Evolutionary conservation across 2,113 vertebrate species (phyloP).

Genomic region (Tachysurus fulvidraco): DNA sequence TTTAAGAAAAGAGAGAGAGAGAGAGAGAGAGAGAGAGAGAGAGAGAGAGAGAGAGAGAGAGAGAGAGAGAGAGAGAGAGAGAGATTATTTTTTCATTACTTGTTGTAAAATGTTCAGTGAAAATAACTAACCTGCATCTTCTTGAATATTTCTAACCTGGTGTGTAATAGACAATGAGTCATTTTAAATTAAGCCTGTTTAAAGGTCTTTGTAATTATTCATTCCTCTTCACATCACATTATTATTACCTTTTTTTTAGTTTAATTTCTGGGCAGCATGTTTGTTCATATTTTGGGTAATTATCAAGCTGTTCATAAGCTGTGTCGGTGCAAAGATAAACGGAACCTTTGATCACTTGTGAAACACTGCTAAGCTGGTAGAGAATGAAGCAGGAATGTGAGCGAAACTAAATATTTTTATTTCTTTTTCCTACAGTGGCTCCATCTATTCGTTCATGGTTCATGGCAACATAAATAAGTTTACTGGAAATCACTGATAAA

Average conservation of each 20-base stretch:
- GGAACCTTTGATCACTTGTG: background rate
- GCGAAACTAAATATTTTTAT: background rate
- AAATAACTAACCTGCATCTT: background rate
- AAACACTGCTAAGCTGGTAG: background rate
- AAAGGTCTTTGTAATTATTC: background rate
- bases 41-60: background rate
- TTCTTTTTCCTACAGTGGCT: background rate
- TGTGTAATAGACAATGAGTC: background rate
- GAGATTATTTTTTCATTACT: background rate
- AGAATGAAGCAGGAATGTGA: background rate
- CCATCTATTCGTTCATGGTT: background rate
- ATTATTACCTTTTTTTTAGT: background rate
- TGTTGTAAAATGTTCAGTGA: background rate
- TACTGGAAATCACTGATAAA: background rate
- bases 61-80: background rate
- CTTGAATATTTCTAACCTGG: background rate
- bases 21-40: background rate
- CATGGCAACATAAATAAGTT: background rate
- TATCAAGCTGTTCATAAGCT: background rate
- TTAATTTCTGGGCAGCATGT: background rate
- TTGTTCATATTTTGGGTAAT: background rate
- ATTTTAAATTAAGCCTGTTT: background rate
- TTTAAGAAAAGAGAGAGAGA: background rate
- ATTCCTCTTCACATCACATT: background rate
- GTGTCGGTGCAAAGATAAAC: background rate